These are phyloP conservation scores for Sarcophaga peregrina DNA, from an alignment of 1,140 invertebrate genomes.

Conservation along the genomic window DNA sequence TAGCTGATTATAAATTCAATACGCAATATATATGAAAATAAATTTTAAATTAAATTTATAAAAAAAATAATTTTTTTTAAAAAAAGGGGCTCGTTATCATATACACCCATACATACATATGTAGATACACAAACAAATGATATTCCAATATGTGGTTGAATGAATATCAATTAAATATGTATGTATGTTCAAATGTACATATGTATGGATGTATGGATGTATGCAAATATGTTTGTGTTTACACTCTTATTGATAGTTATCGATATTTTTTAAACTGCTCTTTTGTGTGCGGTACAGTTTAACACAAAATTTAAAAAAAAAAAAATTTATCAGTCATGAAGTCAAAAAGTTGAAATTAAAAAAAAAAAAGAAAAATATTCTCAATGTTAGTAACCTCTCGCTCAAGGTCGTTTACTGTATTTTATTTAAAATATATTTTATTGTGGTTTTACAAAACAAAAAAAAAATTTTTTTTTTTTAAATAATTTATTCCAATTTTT, in stretches of 20 bases:
- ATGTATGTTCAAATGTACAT: too few species aligned
- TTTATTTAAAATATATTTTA: background rate
- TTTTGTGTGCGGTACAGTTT: background rate
- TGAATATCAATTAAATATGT: too few species aligned
- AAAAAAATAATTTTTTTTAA: background rate
- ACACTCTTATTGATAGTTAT: background rate
- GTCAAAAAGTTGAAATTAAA: too few species aligned
- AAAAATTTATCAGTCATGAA: too few species aligned
- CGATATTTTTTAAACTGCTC: background rate
- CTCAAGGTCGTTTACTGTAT: background rate
- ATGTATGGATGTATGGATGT: background rate
- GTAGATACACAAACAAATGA: background rate
- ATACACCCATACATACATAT: background rate
- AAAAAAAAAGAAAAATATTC: background rate
- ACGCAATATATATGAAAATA: background rate
- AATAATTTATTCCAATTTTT: background rate
- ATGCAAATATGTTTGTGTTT: background rate
- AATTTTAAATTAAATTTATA: too few species aligned
- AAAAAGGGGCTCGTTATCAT: background rate
- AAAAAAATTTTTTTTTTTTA: too few species aligned
- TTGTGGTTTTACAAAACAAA: background rate
- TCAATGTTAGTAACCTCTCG: background rate
- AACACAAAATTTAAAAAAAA: background rate
- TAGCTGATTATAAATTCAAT: conserved; percentile 5
- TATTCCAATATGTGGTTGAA: too few species aligned